These are phyloP conservation scores for Coccyzus lansbergi DNA, from an alignment of 2,797 vertebrate genomes.

Conservation along the genomic window DNA sequence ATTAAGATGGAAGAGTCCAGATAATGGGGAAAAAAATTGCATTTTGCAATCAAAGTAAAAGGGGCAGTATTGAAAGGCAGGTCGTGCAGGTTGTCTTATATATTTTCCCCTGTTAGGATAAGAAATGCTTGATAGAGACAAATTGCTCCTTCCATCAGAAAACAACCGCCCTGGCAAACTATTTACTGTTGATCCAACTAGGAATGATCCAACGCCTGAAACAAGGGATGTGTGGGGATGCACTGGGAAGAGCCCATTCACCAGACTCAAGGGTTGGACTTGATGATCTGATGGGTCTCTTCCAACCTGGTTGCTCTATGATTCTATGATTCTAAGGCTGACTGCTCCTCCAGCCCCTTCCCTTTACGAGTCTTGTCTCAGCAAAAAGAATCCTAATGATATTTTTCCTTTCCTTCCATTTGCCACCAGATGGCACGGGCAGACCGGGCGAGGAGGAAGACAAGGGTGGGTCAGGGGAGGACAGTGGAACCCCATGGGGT, in stretches of 20 bases:
- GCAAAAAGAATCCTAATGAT: fast-evolving
- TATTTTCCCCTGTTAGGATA: background rate
- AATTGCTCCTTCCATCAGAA: background rate
- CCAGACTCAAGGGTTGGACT: no score
- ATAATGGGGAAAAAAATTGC: background rate
- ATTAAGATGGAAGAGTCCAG: background rate
- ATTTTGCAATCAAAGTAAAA: background rate
- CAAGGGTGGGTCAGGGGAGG: background rate
- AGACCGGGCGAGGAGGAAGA: background rate
- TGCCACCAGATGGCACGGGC: constrained; percentile 73
- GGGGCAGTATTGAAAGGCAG: background rate
- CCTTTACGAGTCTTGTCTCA: fast-evolving
- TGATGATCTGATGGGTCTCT: no score
- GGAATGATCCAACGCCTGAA: fast-evolving
- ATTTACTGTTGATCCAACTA: fast-evolving
- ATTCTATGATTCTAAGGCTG: no score
- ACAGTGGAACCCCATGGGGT: background rate
- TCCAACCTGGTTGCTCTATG: no score
- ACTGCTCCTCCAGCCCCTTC: background rate
- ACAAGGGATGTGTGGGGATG: no score
- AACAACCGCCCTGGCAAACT: background rate
- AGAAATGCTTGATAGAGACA: background rate
- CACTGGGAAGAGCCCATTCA: no score
- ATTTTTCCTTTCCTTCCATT: background rate
- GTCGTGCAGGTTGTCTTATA: background rate